Evolutionary conservation across 2,113 vertebrate species (phyloP), one percentile per base, ranked within the genome.

Genomic region (Coracopsis vasa): DNA sequence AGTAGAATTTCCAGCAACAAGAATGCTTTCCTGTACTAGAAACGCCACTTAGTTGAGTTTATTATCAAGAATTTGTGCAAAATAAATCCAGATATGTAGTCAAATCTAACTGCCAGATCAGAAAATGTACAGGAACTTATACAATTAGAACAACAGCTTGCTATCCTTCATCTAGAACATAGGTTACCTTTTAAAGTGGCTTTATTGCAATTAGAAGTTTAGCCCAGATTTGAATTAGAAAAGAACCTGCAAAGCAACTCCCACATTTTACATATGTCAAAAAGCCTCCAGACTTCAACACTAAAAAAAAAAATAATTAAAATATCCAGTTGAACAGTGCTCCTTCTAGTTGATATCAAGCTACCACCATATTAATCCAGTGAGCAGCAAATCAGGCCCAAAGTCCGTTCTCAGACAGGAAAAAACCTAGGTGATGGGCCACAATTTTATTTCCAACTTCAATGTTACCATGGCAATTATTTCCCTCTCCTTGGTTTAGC

Each of bases 361-460:
- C 11, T n/a, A 35, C 39, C 15, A 17, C 3, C 1, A 0, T 1
- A 69, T 44, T 7, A 72, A 75, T 5, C 20, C 37, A 27, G 29
- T 2, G 13, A 67, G 37, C 39, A 58, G 69, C 31, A 81, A 41
- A 35, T 27, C 31, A 31, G 64, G 24, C 37, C 60, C 54, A 15
- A 27, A 70, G 56, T 53, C 69, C 14, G 41, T 35, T 65, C 39
- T 15, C 45, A 51, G 35, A 16, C 60, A 84, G 17, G n/a, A 31
- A 21, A 18, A 44, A 47, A 50, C 19, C 24, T 10, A 42, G 28
- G 19, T 0, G 10, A 78, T 2, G 6, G 48, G 33, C 44, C 44
- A 78, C 19, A 45, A 17, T 21, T 83, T 67, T 29, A 60, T 53
- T 41, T 79, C 28, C 51, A 79, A 11, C 33, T n/a, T n/a, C 39